Conservation (phyloP, 2,888 invertebrate species). For the Rhagium mordax region DNA sequence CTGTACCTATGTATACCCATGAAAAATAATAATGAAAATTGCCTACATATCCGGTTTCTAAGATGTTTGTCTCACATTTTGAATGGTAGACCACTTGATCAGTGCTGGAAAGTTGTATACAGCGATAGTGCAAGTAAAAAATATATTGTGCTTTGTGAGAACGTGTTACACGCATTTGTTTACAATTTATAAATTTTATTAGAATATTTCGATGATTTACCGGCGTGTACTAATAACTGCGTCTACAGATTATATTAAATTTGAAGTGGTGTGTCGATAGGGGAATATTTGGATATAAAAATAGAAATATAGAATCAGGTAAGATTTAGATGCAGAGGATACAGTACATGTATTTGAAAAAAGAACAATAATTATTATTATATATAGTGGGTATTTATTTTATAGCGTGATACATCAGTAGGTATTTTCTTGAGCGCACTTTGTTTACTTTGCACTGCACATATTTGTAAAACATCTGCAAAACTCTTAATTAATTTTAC, state of each 20-base stretch:
- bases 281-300: neutral
- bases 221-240: neutral
- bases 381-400: no score
- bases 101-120: neutral
- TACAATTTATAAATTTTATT: neutral
- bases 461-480: no score
- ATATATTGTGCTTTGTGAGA: neutral
- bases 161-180: neutral
- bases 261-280: neutral
- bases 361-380: no score
- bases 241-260: neutral
- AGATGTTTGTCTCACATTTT: slow-evolving; percentile 19
- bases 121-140: slow-evolving; percentile 10
- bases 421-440: no score
- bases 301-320: neutral
- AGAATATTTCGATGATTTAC: neutral
- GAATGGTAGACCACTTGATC: slow-evolving; percentile 24
- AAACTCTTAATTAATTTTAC: no score
- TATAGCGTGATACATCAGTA: no score
- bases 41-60: slow-evolving; percentile 28
- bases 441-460: no score
- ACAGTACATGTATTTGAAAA: no score
- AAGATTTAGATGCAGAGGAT: no score
- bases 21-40: neutral
- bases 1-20: neutral